Evolutionary conservation across 2,888 invertebrate genomes (phyloP).

Genomic region (Trichacis sp.): DNA sequence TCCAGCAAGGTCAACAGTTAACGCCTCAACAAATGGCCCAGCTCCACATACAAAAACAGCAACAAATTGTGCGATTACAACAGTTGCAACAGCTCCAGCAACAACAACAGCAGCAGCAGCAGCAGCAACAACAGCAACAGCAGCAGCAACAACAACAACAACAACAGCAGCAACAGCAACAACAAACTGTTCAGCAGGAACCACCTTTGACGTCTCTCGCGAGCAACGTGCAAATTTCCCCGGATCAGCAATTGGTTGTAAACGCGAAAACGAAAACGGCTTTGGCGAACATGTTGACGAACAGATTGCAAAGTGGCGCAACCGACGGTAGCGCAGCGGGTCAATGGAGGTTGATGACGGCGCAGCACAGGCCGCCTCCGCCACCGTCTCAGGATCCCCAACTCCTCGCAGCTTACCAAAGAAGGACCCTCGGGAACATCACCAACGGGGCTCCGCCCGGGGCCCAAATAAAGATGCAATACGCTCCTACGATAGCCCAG

Average conservation of each 20-base stretch:
- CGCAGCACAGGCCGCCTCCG: constrained; percentile 79
- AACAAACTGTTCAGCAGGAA: constrained; percentile 65
- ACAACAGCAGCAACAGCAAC: constrained; percentile 74
- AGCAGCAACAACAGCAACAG: constrained; percentile 73
- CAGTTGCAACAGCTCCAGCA: constrained; percentile 74
- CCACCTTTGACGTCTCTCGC: constrained; percentile 54
- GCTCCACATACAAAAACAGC: constrained; percentile 71
- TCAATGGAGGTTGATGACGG: constrained; percentile 81
- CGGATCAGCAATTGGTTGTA: constrained; percentile 75
- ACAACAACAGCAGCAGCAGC: constrained; percentile 71
- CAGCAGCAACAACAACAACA: constrained; percentile 72
- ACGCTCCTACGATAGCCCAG: constrained; percentile 61
- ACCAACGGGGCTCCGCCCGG: constrained; percentile 70
- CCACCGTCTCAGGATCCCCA: constrained; percentile 69
- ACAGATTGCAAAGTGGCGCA: constrained; percentile 75
- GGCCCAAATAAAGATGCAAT: constrained; percentile 64
- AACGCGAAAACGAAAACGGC: constrained; percentile 95
- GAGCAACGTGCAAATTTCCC: constrained; percentile 61
- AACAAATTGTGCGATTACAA: constrained; percentile 71
- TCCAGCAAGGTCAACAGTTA: constrained; percentile 63
- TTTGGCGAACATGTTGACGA: constrained; percentile 93
- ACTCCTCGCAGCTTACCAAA: constrained; percentile 61
- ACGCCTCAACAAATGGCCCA: constrained; percentile 70
- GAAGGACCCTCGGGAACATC: constrained; percentile 72
- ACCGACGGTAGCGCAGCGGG: constrained; percentile 70